Evolutionary conservation across 2,113 vertebrate genomes (phyloP).

Genomic region (Hippocampus mohnikei): DNA sequence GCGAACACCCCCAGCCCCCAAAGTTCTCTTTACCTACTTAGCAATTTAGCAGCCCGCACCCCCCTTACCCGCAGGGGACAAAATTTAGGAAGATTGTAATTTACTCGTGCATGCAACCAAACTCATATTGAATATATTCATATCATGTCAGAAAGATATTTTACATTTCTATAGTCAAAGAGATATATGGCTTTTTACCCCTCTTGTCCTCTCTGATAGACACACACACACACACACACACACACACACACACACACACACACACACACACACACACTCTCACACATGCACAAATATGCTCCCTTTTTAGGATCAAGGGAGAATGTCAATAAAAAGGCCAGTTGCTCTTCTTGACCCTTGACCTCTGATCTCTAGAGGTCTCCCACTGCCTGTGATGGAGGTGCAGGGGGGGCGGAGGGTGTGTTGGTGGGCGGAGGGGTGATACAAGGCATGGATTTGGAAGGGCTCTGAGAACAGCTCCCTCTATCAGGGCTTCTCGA

Average conservation of each 20-base stretch:
- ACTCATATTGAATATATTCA: neutral
- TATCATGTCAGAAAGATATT: slow-evolving; percentile 5
- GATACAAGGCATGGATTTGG: slow-evolving; percentile 55
- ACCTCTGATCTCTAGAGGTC: slow-evolving; percentile 80
- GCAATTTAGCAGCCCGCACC: slow-evolving; percentile 66
- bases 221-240: slow-evolving; percentile 1
- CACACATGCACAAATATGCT: slow-evolving; percentile 38
- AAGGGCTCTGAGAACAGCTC: slow-evolving; percentile 71
- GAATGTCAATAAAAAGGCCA: slow-evolving; percentile 78
- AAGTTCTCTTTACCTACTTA: slow-evolving; percentile 77
- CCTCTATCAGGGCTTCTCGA: slow-evolving; percentile 64
- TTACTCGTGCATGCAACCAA: slow-evolving; percentile 11
- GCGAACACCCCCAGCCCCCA: slow-evolving; percentile 70
- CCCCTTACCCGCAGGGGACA: slow-evolving; percentile 29
- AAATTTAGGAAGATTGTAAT: slow-evolving; percentile 28
- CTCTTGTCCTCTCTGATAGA: slow-evolving; percentile 14
- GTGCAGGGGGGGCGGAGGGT: slow-evolving; percentile 69
- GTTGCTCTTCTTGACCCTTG: slow-evolving; percentile 78
- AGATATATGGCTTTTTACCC: slow-evolving; percentile 2
- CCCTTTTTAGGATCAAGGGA: slow-evolving; percentile 48
- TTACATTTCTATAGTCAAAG: neutral
- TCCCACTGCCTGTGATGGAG: slow-evolving; percentile 71
- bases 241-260: slow-evolving; percentile 18
- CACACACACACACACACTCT: slow-evolving; percentile 2
- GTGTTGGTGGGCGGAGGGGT: slow-evolving; percentile 54